Percentiles rank a stretch among this genome's conserved stretches.
These are phyloP conservation scores for Neostethus bicornis DNA, from an alignment of 2,797 vertebrate species.

Conservation along the genomic window DNA sequence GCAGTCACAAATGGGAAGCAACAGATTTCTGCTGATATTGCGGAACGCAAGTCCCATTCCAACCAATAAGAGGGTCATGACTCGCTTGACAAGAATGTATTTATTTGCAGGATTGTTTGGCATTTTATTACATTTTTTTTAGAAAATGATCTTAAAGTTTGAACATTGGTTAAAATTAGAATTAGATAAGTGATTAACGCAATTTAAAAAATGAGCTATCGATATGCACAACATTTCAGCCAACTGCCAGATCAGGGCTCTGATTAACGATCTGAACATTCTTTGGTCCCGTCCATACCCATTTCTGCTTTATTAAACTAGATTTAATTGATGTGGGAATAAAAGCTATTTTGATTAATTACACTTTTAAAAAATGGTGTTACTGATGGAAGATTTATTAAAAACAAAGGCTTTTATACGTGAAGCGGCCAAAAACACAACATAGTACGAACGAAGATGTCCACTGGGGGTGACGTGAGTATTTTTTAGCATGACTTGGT, in stretches of 20 bases:
- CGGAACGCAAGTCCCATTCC: no score
- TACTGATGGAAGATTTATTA: background rate
- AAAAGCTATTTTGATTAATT: no score
- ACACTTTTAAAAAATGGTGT: background rate
- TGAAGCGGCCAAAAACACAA: no score
- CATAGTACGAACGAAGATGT: no score
- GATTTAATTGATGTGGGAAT: no score
- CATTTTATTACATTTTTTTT: slow-evolving; percentile 10
- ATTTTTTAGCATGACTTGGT: no score
- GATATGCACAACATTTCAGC: background rate
- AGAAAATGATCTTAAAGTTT: slow-evolving; percentile 9
- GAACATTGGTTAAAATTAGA: background rate
- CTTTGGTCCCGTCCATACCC: no score
- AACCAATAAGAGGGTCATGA: slow-evolving; percentile 3
- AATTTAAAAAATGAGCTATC: background rate
- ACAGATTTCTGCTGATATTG: background rate
- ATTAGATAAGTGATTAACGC: background rate
- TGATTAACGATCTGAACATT: no score
- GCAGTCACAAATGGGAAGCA: background rate
- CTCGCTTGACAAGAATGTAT: slow-evolving; percentile 9
- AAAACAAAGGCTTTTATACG: no score
- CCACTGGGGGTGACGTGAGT: no score
- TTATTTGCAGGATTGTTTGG: slow-evolving; percentile 7
- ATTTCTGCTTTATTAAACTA: no score
- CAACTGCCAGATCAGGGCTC: no score